A percentile compares a stretch with the other conserved stretches of the same genome.
These are phyloP conservation scores for Strongylocentrotus purpuratus DNA, from an alignment of 35 echinoderm and acorn worm genomes.

Conservation along the genomic window DNA sequence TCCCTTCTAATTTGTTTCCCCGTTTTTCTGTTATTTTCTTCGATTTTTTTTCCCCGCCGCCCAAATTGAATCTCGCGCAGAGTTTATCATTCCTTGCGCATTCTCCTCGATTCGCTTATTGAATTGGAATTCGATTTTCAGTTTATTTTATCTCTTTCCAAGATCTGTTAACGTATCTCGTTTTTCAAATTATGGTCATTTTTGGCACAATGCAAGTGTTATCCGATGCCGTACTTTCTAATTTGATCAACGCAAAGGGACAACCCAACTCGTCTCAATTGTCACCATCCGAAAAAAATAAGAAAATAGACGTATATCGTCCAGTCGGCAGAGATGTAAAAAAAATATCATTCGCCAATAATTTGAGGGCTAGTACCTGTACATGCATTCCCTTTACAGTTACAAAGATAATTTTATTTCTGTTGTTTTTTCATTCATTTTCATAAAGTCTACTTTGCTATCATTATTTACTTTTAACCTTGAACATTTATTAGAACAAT, in stretches of 20 bases:
- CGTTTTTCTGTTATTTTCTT: constrained; percentile 41
- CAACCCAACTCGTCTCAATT: neutral
- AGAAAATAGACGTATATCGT: neutral
- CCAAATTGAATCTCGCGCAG: constrained; percentile 12
- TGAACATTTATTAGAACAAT: too few relatives aligned
- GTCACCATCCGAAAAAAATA: neutral
- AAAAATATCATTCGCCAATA: neutral
- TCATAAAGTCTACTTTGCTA: too few relatives aligned
- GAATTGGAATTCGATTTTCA: constrained; percentile 40
- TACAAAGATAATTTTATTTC: neutral
- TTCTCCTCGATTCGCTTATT: constrained; percentile 22
- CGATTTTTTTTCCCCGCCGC: neutral
- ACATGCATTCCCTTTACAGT: neutral
- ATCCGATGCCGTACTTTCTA: constrained; percentile 23
- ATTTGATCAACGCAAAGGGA: constrained; percentile 13
- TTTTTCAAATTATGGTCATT: constrained; percentile 44
- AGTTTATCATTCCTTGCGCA: constrained; percentile 38
- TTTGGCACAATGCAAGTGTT: constrained; percentile 36
- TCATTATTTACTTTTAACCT: too few relatives aligned
- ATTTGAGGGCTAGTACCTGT: neutral
- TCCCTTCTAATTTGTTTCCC: constrained; percentile 27
- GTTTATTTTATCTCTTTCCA: constrained; percentile 25
- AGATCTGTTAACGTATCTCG: constrained; percentile 38
- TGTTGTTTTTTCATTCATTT: neutral
- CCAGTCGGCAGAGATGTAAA: neutral